Evolutionary conservation across 1,140 invertebrate species (phyloP).

Genomic region (Microplitis demolitor): DNA sequence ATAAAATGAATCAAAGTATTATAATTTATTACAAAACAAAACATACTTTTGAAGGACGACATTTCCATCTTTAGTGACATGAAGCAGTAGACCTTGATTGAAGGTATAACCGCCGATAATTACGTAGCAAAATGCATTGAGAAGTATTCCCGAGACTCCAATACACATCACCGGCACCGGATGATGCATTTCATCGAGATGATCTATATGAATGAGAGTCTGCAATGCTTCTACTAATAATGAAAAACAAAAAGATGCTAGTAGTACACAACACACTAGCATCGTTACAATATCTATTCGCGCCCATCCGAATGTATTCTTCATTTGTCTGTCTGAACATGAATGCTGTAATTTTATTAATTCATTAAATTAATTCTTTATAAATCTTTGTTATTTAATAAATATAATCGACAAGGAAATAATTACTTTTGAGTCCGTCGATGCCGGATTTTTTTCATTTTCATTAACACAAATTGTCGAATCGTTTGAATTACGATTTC

Average conservation of each 20-base stretch:
- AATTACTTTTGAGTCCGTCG: conserved; percentile 35
- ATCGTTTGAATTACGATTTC: conserved; percentile 29
- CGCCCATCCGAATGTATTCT: conserved; percentile 92
- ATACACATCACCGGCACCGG: conserved; percentile 67
- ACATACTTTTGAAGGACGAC: conserved; percentile 65
- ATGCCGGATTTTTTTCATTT: conserved; percentile 38
- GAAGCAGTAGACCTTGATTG: conserved; percentile 76
- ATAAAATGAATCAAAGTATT: not conserved
- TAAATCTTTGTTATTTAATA: not conserved
- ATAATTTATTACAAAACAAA: not conserved
- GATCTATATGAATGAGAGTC: conserved; percentile 76
- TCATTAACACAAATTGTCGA: conserved; percentile 37
- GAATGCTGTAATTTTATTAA: conserved; percentile 47
- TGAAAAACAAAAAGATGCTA: conserved; percentile 83
- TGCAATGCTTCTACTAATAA: conserved; percentile 81
- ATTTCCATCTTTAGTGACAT: conserved; percentile 69
- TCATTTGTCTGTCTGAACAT: conserved; percentile 68
- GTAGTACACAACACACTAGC: conserved; percentile 80
- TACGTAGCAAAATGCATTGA: conserved; percentile 75
- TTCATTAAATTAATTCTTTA: not conserved
- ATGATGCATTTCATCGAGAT: conserved; percentile 76
- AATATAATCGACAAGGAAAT: not conserved
- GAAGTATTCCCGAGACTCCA: conserved; percentile 68
- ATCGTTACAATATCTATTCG: conserved; percentile 83
- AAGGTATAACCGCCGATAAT: conserved; percentile 80